Evolutionary conservation across 2,888 invertebrate species (phyloP).

Genomic region (Chouioia cunea): DNA sequence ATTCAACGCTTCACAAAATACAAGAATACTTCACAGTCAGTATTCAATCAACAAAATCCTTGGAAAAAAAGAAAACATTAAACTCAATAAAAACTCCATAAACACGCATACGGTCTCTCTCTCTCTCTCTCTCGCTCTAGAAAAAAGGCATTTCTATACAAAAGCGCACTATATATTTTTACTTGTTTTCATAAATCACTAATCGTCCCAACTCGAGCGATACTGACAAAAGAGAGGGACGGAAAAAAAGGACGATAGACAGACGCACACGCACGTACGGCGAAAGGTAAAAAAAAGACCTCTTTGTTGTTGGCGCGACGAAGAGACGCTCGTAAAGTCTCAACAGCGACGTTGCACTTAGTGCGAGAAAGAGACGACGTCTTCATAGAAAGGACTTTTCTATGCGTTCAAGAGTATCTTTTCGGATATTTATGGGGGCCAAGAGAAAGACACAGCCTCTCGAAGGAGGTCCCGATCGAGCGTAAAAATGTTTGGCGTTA

Average conservation of each 20-base stretch:
- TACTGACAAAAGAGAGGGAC: neutral
- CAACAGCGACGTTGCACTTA: neutral
- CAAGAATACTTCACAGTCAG: too few relatives aligned
- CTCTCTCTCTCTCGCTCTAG: constrained; percentile 2
- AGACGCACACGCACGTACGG: neutral
- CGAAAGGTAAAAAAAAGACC: neutral
- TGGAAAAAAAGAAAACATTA: too few relatives aligned
- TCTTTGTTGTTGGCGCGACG: constrained; percentile 23
- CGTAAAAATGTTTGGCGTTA: constrained; percentile 43
- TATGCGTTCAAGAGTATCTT: neutral
- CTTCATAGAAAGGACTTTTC: constrained; percentile 31
- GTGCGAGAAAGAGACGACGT: neutral
- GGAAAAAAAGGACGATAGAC: neutral
- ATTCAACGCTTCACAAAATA: too few relatives aligned
- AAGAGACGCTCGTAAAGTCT: constrained; percentile 19
- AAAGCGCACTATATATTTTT: neutral
- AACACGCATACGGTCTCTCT: neutral
- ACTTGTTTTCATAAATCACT: constrained; percentile 13
- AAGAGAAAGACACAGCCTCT: neutral
- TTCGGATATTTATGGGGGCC: constrained; percentile 23
- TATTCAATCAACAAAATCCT: too few relatives aligned
- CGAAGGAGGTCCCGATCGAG: constrained; percentile 38
- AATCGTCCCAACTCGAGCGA: neutral
- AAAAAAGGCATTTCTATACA: neutral
- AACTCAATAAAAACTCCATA: neutral